Evolutionary conservation across 2,888 invertebrate genomes (phyloP).

Genomic region (Resseliella maxima): DNA sequence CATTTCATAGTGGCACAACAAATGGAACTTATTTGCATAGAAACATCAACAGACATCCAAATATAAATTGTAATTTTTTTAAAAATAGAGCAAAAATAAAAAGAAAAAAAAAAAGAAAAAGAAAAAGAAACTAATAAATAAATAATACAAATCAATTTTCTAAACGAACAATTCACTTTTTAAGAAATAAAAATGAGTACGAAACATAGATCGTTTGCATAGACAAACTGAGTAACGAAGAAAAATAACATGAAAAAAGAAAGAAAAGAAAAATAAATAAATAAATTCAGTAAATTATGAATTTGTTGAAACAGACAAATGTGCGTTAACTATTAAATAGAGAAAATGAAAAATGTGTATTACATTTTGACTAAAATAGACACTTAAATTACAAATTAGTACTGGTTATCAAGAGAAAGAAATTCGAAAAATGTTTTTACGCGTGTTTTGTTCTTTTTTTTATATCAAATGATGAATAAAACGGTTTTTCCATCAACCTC

Average conservation of each 20-base stretch:
- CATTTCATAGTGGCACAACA: not conserved
- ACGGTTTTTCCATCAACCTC: not conserved
- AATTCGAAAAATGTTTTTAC: slow-evolving; percentile 35
- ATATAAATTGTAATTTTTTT: slow-evolving; percentile 2
- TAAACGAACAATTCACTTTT: slow-evolving; percentile 1
- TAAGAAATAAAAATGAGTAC: not conserved
- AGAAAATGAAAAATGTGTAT: slow-evolving; percentile 34
- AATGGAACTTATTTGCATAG: not conserved
- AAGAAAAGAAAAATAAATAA: not conserved
- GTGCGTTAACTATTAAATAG: slow-evolving; percentile 45
- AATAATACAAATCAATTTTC: not conserved
- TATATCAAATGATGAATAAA: not conserved
- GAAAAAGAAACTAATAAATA: no score
- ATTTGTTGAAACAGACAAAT: slow-evolving; percentile 51
- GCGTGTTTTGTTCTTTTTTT: not conserved
- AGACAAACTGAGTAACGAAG: not conserved
- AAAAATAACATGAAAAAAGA: not conserved
- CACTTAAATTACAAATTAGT: slow-evolving; percentile 32
- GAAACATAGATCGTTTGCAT: not conserved
- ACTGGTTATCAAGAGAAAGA: not conserved
- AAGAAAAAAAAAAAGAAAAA: no score
- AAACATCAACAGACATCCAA: not conserved
- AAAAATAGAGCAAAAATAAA: no score
- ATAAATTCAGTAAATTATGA: slow-evolving; percentile 8
- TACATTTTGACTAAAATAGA: slow-evolving; percentile 51